Conservation (phyloP, 2,113 vertebrate genomes). For the Artemisiospiza belli region DNA sequence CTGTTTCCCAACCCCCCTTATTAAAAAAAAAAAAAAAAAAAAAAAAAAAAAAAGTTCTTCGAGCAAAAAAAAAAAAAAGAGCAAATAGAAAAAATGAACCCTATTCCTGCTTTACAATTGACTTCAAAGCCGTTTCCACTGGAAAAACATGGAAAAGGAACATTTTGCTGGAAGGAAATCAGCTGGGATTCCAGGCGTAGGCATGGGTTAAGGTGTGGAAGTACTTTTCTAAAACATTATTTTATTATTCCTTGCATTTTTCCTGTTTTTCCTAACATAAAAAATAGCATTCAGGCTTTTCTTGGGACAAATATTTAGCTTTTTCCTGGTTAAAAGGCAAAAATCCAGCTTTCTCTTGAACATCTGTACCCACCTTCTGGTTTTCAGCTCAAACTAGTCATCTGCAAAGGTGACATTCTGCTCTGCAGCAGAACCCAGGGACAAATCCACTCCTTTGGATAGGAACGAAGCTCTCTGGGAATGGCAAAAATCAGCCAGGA, state of each 20-base stretch:
- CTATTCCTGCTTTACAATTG: background rate
- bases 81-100: background rate
- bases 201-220: background rate
- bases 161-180: background rate
- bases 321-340: background rate
- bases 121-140: background rate
- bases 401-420: background rate
- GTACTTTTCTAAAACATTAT: background rate
- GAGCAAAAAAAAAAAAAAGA: background rate
- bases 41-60: background rate
- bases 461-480: background rate
- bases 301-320: background rate
- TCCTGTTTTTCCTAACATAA: background rate
- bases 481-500: background rate
- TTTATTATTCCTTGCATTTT: background rate
- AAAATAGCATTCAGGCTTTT: background rate
- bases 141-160: background rate
- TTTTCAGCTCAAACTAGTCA: background rate
- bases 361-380: background rate
- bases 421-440: background rate
- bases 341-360: background rate
- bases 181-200: background rate
- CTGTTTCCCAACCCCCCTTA: accelerated
- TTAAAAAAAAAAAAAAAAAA: background rate
- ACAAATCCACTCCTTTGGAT: background rate